Evolutionary conservation across 2,888 invertebrate species (phyloP).

Genomic region (Limnephilus marmoratus): DNA sequence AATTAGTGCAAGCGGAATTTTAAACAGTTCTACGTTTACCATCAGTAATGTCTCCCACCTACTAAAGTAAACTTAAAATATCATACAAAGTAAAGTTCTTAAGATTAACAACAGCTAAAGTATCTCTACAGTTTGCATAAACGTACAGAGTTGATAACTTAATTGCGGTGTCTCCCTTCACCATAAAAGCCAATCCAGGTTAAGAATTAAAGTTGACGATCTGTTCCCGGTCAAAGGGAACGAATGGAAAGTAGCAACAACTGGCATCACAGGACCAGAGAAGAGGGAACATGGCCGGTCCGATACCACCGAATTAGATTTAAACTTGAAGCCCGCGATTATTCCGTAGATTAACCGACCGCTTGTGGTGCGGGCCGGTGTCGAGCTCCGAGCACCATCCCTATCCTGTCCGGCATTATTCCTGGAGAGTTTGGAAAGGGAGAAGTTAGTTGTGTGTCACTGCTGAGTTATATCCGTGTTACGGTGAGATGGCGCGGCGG

Average conservation of each 20-base stretch:
- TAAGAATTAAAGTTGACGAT: conserved; percentile 38
- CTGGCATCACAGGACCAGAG: conserved; percentile 29
- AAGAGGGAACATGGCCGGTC: conserved; percentile 44
- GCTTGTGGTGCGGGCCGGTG: conserved; percentile 55
- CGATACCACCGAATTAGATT: conserved; percentile 63
- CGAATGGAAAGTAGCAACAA: conserved; percentile 46
- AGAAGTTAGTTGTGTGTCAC: conserved; percentile 49
- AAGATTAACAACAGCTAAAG: neutral
- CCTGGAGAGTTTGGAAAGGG: conserved; percentile 53
- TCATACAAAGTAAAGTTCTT: neutral
- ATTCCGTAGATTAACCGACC: conserved; percentile 63
- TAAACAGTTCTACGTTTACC: neutral
- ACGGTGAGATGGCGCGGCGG: conserved; percentile 44
- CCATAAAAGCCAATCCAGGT: neutral
- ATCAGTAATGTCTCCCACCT: neutral
- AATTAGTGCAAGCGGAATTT: neutral
- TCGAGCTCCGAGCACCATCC: conserved; percentile 20
- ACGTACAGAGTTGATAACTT: neutral
- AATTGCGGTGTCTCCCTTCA: neutral
- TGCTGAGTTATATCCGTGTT: neutral
- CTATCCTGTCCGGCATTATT: conserved; percentile 51
- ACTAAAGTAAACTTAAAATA: neutral
- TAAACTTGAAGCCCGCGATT: conserved; percentile 60
- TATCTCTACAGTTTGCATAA: neutral
- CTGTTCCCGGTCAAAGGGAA: conserved; percentile 22